phyloP scores from a whole-genome alignment of 92 coral and sea anemone species.

The Muricea muricata region DNA sequence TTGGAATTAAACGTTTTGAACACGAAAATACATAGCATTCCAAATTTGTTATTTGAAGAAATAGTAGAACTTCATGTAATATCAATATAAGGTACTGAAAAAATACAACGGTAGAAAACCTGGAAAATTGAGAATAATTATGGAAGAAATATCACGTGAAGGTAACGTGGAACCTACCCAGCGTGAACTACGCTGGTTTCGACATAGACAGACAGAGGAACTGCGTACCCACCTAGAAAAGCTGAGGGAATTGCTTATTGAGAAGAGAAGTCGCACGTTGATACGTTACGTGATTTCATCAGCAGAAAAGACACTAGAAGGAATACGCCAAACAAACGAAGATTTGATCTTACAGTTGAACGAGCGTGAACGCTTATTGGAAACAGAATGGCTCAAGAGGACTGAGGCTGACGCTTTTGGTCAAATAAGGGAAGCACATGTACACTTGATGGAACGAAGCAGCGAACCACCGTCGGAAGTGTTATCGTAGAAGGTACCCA shows the following conservation, averaged over 20 bases:
- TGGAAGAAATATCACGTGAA: neutral
- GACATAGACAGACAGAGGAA: slow-evolving; percentile 7
- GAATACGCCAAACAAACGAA: neutral
- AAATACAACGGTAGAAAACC: neutral
- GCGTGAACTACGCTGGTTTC: neutral
- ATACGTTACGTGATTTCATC: slow-evolving; percentile 12
- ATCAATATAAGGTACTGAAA: neutral
- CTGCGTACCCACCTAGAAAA: neutral
- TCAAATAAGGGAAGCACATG: slow-evolving; percentile 15
- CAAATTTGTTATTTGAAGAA: too few species aligned
- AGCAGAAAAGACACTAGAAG: neutral
- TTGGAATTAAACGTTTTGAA: too few species aligned
- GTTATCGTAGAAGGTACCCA: neutral
- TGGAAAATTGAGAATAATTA: too few species aligned
- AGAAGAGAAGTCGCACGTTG: slow-evolving; percentile 5
- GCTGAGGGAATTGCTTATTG: neutral
- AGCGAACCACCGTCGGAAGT: slow-evolving; percentile 8
- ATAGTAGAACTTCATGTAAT: slow-evolving; percentile 14
- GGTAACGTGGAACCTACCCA: neutral
- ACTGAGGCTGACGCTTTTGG: neutral
- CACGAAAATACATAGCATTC: too few species aligned
- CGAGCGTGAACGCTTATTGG: neutral
- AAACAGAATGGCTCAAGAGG: neutral
- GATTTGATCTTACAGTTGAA: neutral
- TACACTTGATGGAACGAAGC: neutral